Evolutionary conservation across 2,797 vertebrate genomes (phyloP), one percentile per base, ranked within the genome.

Genomic region (Hoplostethus mediterraneus): DNA sequence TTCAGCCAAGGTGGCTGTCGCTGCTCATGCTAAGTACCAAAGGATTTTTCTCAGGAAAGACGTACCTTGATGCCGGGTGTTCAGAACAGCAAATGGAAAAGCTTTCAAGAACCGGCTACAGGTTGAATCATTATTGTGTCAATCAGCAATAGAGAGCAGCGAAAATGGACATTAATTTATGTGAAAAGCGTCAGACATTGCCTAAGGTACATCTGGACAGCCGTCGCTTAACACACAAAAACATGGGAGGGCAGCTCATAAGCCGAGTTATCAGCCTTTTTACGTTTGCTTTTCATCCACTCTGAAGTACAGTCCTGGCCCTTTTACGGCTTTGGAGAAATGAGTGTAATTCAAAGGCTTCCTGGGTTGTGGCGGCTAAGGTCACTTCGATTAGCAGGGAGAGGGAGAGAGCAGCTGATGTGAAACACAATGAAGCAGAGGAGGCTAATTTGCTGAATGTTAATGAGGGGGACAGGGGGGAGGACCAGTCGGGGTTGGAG

Each of bases 331-430:
- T 58, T 30, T 14, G 59, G 44, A 67, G 58, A 74, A 73, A 70
- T 31, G 9, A 55, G 51, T 36, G 38, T 33, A 64, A 49, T 74
- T 83, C 56, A 77, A 75, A 75, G 66, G 59, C 55, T 67, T 58
- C 13, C 25, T 9, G 52, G 17, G 53, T 33, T 56, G 53, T n/a
- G 60, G 51, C 28, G 2, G 63, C 52, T 62, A 53, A 59, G 78
- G 80, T 84, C 64, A 72, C 62, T 51, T 57, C 78, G 82, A 85
- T 86, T 77, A 86, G 63, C 71, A 55, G 45, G 21, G 49, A 75
- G 52, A 75, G 44, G 36, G 42, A 33, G 48, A 54, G 25, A 25
- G 30, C 52, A 76, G 71, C 42, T 66, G 69, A 73, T 52, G 59
- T 67, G 66, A 71, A 77, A 80, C 52, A 73, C 61, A 81, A 53